Percentiles rank a stretch among this genome's conserved stretches.
These are phyloP conservation scores for Coluber constrictor DNA, from an alignment of 2,797 vertebrate genomes.

Conservation along the genomic window DNA sequence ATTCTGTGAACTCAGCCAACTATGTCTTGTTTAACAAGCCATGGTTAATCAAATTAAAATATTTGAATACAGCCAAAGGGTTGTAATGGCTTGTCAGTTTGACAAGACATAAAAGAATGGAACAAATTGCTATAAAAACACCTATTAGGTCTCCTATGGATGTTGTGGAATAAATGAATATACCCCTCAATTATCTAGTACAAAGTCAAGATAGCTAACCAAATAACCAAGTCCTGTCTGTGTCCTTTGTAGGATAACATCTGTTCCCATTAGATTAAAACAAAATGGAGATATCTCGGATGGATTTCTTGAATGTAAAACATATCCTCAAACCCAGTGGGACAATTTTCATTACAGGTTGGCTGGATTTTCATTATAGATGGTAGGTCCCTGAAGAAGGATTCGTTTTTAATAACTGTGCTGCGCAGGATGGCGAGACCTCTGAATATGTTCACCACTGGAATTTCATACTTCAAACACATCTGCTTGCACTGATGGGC, in stretches of 20 bases:
- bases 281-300: not conserved
- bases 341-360: not conserved
- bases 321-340: not conserved
- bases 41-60: not conserved
- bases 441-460: not conserved
- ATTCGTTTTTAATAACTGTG: not conserved
- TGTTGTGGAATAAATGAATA: not conserved
- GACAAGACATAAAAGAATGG: not conserved
- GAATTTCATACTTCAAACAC: not conserved
- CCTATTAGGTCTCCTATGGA: not conserved
- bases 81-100: not conserved
- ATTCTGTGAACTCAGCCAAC: not conserved
- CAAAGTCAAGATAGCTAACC: not conserved
- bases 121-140: not conserved
- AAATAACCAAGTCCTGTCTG: not conserved
- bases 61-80: no score
- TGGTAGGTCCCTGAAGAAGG: not conserved
- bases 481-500: not conserved
- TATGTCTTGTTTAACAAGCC: not conserved
- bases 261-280: not conserved
- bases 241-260: not conserved
- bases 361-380: not conserved
- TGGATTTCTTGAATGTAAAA: not conserved
- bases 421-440: not conserved
- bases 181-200: not conserved